Conservation (phyloP, 2,888 invertebrate genomes). For the Lamellibrachia columna region DNA sequence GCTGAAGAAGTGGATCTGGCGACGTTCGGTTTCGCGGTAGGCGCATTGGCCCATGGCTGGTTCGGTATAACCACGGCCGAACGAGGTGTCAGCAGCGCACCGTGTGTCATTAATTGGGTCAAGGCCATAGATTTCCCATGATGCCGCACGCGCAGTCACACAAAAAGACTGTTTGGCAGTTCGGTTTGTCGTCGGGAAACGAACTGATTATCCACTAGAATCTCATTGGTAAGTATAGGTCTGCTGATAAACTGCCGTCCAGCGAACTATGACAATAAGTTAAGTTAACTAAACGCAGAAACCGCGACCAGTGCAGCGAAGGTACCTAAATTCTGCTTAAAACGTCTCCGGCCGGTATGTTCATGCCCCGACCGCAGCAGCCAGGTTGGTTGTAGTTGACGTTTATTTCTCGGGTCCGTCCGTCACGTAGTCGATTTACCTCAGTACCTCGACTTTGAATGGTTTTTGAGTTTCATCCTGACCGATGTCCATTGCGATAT, state of each 20-base stretch:
- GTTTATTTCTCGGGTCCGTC: background rate
- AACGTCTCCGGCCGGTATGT: background rate
- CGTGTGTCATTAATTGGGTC: background rate
- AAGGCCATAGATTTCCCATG: slow-evolving; percentile 3
- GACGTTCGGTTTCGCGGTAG: background rate
- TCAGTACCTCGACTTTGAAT: background rate
- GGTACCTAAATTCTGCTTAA: slow-evolving; percentile 9
- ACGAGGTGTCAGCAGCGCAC: background rate
- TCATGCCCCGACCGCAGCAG: background rate
- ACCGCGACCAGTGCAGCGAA: background rate
- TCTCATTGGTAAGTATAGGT: background rate
- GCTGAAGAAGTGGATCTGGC: background rate
- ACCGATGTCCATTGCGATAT: background rate
- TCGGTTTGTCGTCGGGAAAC: background rate
- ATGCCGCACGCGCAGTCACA: background rate
- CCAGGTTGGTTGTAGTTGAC: background rate
- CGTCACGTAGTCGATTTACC: background rate
- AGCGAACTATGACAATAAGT: background rate
- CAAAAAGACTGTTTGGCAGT: background rate
- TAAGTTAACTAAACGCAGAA: background rate
- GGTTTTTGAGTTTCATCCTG: background rate
- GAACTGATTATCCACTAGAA: background rate
- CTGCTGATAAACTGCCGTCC: background rate
- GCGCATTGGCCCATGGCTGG: background rate
- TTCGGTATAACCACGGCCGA: background rate